These are phyloP conservation scores for Ostrea edulis DNA, from an alignment of 1,140 invertebrate species.

Conservation along the genomic window DNA sequence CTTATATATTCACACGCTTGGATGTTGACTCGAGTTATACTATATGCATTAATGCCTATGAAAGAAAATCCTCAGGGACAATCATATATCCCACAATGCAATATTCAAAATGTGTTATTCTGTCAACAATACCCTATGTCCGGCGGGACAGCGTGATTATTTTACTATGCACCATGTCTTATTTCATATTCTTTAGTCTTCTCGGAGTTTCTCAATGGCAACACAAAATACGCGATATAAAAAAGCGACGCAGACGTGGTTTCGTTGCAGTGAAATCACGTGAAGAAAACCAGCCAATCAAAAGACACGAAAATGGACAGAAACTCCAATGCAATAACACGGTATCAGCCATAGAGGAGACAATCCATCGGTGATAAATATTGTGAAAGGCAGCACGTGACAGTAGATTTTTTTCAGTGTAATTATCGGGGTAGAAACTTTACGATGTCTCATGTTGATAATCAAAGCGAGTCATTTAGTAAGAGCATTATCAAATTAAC, in stretches of 20 bases:
- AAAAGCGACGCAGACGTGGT: background rate
- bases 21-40: slow-evolving; percentile 15
- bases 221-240: slow-evolving; percentile 6
- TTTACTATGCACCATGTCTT: slow-evolving; percentile 24
- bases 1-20: background rate
- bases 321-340: background rate
- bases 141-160: slow-evolving; percentile 2
- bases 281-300: background rate
- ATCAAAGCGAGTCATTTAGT: background rate
- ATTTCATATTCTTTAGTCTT: slow-evolving; percentile 30
- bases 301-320: slow-evolving; percentile 13
- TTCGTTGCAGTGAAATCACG: background rate
- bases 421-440: background rate
- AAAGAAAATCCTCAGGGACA: slow-evolving; percentile 20
- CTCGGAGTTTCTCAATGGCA: slow-evolving; percentile 17
- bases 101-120: slow-evolving; percentile 29
- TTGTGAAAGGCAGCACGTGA: background rate
- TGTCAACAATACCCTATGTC: background rate
- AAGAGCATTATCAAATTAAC: background rate
- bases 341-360: background rate
- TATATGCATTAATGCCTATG: slow-evolving; percentile 18
- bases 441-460: background rate
- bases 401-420: background rate
- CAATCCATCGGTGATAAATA: slow-evolving; percentile 6
- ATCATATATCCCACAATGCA: slow-evolving; percentile 16